These are phyloP conservation scores for Caenorhabditis sp. DNA, from an alignment of 2,888 invertebrate species.

Conservation along the genomic window DNA sequence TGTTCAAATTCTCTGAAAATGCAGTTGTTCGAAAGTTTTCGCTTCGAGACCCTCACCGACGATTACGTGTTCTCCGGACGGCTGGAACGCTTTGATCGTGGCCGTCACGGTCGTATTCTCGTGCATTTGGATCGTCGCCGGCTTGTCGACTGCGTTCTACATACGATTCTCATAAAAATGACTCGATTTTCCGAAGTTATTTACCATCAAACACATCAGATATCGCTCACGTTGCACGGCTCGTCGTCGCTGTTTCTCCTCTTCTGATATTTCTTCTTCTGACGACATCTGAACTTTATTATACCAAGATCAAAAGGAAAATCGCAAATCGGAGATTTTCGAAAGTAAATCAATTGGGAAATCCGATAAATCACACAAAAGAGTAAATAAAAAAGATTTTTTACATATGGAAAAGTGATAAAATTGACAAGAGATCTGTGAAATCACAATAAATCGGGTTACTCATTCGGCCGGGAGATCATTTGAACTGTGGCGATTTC, in stretches of 20 bases:
- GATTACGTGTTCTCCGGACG: constrained; percentile 44
- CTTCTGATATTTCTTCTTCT: constrained; percentile 25
- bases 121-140: constrained; percentile 33
- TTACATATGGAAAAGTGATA: neutral
- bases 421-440: neutral
- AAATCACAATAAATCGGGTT: neutral
- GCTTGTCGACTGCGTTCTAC: constrained; percentile 1
- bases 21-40: neutral
- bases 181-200: neutral
- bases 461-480: constrained; percentile 37
- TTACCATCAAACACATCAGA: constrained; percentile 29
- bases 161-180: neutral
- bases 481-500: constrained; percentile 48
- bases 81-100: constrained; percentile 31
- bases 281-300: too few species aligned
- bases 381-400: constrained; percentile 1
- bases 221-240: constrained; percentile 38
- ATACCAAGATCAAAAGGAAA: too few species aligned
- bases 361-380: too few species aligned
- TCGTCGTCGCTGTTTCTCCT: too few species aligned
- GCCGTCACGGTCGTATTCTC: constrained; percentile 42
- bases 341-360: too few species aligned
- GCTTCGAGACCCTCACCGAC: constrained; percentile 12
- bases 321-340: constrained; percentile 16
- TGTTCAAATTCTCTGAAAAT: constrained; percentile 38